Evolutionary conservation across 2,113 vertebrate genomes (phyloP).

Genomic region (Otis tarda): DNA sequence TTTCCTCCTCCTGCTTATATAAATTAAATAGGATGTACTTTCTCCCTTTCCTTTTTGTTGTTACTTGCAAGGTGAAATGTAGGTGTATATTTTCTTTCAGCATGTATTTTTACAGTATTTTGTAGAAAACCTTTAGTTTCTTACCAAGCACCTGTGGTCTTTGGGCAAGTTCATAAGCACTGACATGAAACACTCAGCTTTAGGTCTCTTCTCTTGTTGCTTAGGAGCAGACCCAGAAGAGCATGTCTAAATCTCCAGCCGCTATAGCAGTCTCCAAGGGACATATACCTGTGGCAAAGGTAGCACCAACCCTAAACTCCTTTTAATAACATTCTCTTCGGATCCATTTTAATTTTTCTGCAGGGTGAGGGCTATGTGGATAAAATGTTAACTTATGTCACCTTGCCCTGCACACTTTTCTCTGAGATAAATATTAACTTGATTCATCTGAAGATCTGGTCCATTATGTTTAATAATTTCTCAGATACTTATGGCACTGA

Average conservation of each 20-base stretch:
- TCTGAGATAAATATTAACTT: neutral
- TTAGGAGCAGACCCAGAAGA: neutral
- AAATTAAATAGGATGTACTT: neutral
- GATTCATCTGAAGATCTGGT: neutral
- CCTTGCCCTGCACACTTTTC: neutral
- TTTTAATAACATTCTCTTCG: neutral
- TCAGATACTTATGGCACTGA: neutral
- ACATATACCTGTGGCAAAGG: neutral
- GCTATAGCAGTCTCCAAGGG: neutral
- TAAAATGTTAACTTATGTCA: neutral
- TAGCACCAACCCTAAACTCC: neutral
- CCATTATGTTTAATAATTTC: slow-evolving; percentile 2
- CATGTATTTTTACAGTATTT: neutral
- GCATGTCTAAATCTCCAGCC: neutral
- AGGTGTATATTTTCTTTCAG: neutral
- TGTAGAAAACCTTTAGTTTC: neutral
- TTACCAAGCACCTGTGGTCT: neutral
- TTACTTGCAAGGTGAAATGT: neutral
- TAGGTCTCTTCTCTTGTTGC: neutral
- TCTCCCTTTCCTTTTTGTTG: neutral
- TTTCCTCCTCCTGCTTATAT: neutral
- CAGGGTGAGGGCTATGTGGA: neutral
- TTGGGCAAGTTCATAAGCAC: neutral
- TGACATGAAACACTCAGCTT: neutral
- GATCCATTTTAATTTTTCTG: neutral